These are phyloP conservation scores for Chrysotoxum bicinctum DNA, from an alignment of 2,888 invertebrate genomes.

Conservation along the genomic window DNA sequence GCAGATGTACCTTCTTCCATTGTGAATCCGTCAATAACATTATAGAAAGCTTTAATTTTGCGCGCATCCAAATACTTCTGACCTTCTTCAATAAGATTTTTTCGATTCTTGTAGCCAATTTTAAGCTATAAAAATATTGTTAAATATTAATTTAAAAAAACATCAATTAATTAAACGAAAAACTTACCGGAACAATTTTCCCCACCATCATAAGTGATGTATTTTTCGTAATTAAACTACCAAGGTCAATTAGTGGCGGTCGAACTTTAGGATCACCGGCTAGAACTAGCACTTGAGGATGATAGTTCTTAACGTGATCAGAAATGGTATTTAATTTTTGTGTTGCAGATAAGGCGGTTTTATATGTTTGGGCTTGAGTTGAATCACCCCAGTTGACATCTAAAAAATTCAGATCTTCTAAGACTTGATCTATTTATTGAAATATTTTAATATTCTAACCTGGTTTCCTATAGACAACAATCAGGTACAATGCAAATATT, in stretches of 20 bases:
- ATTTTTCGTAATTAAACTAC: slow-evolving; percentile 94
- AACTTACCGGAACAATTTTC: slow-evolving; percentile 89
- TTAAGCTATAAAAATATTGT: slow-evolving; percentile 82
- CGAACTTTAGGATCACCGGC: slow-evolving; percentile 92
- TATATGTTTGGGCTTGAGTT: slow-evolving; percentile 97
- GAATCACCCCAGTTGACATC: slow-evolving; percentile 99
- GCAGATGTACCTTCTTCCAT: slow-evolving; percentile 92
- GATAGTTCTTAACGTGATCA: slow-evolving; percentile 98
- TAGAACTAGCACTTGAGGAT: slow-evolving; percentile 93
- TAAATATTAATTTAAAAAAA: neutral
- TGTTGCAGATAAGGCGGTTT: slow-evolving; percentile 92
- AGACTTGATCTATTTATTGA: neutral
- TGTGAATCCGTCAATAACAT: slow-evolving; percentile 87
- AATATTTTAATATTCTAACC: slow-evolving; percentile 82
- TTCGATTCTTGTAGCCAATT: slow-evolving; percentile 85
- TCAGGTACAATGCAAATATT: slow-evolving; percentile 93
- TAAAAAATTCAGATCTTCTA: slow-evolving; percentile 74
- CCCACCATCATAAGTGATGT: slow-evolving; percentile 95
- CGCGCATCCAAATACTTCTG: slow-evolving; percentile 91
- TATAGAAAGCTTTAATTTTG: slow-evolving; percentile 94
- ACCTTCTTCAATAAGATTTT: slow-evolving; percentile 84
- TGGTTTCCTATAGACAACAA: slow-evolving; percentile 96
- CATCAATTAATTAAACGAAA: neutral
- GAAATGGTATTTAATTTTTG: slow-evolving; percentile 91
- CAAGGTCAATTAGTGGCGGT: slow-evolving; percentile 95